Percentiles rank a stretch among this genome's conserved stretches.
Evolutionary conservation across 1,140 invertebrate species (phyloP).

Genomic region (Temnothorax curvispinosus): DNA sequence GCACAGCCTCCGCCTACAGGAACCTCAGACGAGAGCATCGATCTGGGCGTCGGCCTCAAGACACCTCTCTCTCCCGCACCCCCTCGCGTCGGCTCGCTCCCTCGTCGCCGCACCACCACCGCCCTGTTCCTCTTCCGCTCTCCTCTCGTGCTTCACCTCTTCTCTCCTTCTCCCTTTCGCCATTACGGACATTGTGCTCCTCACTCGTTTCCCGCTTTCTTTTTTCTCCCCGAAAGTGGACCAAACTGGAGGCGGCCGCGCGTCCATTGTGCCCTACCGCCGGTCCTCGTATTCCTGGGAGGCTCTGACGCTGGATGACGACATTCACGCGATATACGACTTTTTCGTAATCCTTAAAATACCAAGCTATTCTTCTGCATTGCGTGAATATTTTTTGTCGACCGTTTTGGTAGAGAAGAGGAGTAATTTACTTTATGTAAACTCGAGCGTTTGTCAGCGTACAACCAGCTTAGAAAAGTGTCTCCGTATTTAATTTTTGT

Average conservation of each 20-base stretch:
- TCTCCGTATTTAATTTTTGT: not conserved
- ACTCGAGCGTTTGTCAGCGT: not conserved
- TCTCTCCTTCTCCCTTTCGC: constrained; percentile 14
- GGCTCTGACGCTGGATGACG: not conserved
- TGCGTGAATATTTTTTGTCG: not conserved
- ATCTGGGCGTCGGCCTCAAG: constrained; percentile 83
- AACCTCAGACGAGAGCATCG: constrained; percentile 82
- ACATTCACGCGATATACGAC: constrained; percentile 6
- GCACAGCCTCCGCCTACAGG: constrained; percentile 78
- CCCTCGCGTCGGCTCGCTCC: constrained; percentile 40
- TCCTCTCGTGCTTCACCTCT: constrained; percentile 34
- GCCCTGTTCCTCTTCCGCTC: constrained; percentile 63
- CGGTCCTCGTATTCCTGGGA: constrained; percentile 9
- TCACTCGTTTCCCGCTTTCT: constrained; percentile 21
- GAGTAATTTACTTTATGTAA: not conserved
- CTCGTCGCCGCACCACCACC: constrained; percentile 48
- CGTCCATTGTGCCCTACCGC: constrained; percentile 31
- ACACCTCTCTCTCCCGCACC: constrained; percentile 63
- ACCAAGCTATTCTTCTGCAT: not conserved
- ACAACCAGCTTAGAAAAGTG: not conserved
- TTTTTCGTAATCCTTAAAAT: not conserved
- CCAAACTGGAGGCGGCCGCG: constrained; percentile 46
- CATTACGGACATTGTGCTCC: constrained; percentile 31
- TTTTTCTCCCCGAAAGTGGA: constrained; percentile 53
- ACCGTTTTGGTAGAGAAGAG: no score